Base-by-base conservation (phyloP, 2,888 invertebrate species). In the Xestia ashworthii region DNA sequence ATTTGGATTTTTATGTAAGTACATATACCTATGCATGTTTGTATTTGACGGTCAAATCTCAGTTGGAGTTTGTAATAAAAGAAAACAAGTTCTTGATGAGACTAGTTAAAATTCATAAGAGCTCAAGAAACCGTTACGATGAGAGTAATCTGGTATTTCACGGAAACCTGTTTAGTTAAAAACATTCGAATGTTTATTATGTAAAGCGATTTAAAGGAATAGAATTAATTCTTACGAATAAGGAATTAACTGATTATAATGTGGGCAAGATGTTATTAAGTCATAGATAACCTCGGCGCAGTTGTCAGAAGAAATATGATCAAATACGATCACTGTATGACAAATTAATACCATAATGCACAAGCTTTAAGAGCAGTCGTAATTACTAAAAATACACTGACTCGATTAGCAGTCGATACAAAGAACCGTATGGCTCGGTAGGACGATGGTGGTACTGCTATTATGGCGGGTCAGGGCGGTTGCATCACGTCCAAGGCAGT, bases 71-170 rank as follows among this genome's bases (percentile, higher is more conserved):
- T 81, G 71, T 80, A 74, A 78, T 82, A 82, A 84, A 84, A 84
- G 82, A 86, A 88, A 86, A 87, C 82, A 82, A 86, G 79, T 88
- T 88, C 74, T 89, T 86, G 78, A 86, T 84, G 74, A 84, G 86
- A 86, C 84, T 89, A 87, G 89, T 91, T 91, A 89, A 90, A 89
- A 92, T 91, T 91, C 90, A 88, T 90, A 90, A 88, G 80, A 82
- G 73, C 64, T 77, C 77, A 80, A 83, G 81, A 75, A 83, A 89
- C 92, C 90, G 91, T 91, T 90, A 91, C 74, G 83, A 82, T 82
- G 79, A 82, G 85, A 80, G 80, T 71, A 82, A 79, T 87, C 85
- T 81, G 83, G 85, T 89, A 89, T 88, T 89, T 87, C 83, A 89
- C 87, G 74, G 74, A 88, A 93, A 92, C 92, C 87, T 88, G 92